Evolutionary conservation across 2,888 invertebrate genomes (phyloP).

Genomic region (Stenoptilia bipunctidactyla): DNA sequence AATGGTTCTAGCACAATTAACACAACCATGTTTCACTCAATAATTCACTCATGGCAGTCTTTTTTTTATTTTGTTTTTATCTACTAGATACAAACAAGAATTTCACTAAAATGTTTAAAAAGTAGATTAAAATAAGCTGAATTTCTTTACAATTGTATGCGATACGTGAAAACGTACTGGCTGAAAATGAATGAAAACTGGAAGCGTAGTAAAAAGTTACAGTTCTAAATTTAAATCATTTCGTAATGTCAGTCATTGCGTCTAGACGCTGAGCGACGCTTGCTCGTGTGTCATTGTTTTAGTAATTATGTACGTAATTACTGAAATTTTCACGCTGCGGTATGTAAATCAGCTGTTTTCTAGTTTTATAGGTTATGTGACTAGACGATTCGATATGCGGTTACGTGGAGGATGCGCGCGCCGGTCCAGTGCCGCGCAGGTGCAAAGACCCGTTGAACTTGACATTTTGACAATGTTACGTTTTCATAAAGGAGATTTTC

Average conservation of each 20-base stretch:
- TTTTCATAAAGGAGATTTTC: too few species aligned
- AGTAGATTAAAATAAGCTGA: slow-evolving; percentile 10
- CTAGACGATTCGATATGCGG: slow-evolving; percentile 52
- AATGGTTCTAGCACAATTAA: slow-evolving; percentile 20
- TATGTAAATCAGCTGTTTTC: slow-evolving; percentile 52
- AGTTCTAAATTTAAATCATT: slow-evolving; percentile 61
- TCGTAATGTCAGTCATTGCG: slow-evolving; percentile 45
- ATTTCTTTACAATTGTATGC: slow-evolving; percentile 28
- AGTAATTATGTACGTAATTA: slow-evolving; percentile 23
- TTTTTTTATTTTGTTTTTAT: slow-evolving; percentile 6
- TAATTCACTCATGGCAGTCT: slow-evolving; percentile 22
- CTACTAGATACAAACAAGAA: too few species aligned
- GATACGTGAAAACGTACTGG: slow-evolving; percentile 29
- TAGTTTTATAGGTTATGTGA: slow-evolving; percentile 59
- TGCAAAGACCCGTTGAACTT: slow-evolving; percentile 27
- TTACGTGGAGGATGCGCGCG: slow-evolving; percentile 51
- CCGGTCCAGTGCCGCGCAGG: slow-evolving; percentile 28
- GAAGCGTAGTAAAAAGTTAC: slow-evolving; percentile 41
- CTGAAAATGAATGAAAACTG: slow-evolving; percentile 61
- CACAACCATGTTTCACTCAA: slow-evolving; percentile 31
- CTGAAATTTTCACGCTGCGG: slow-evolving; percentile 14
- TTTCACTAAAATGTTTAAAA: too few species aligned
- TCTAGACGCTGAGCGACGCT: slow-evolving; percentile 27
- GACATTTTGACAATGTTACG: slow-evolving; percentile 33
- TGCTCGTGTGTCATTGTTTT: slow-evolving; percentile 22